These are phyloP conservation scores for Heteronetta atricapilla DNA, from an alignment of 2,113 vertebrate species.

Conservation along the genomic window DNA sequence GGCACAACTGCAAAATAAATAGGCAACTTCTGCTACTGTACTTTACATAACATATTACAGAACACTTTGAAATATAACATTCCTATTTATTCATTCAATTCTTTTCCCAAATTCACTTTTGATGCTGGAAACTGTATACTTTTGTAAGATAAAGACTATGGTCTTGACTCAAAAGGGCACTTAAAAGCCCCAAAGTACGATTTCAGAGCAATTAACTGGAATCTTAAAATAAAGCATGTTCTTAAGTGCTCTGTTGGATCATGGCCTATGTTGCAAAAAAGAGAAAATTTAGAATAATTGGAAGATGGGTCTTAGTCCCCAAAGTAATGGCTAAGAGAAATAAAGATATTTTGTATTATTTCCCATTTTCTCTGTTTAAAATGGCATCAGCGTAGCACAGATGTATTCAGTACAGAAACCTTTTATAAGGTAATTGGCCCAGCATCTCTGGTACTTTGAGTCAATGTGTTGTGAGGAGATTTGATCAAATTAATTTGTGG, in stretches of 20 bases:
- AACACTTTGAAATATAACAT: background rate
- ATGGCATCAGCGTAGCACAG: background rate
- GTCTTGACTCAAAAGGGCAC: background rate
- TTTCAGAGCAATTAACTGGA: background rate
- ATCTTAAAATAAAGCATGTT: slow-evolving; percentile 21
- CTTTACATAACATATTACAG: background rate
- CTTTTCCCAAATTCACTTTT: background rate
- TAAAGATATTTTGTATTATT: background rate
- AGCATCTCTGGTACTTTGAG: background rate
- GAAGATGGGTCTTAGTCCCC: background rate
- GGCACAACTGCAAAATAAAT: background rate
- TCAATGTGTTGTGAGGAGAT: background rate
- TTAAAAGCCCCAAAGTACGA: background rate
- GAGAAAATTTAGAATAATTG: background rate
- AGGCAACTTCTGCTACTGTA: background rate
- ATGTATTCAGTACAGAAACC: background rate
- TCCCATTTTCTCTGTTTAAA: background rate
- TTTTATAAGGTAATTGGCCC: background rate
- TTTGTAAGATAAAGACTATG: background rate
- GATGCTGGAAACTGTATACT: background rate
- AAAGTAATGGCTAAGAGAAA: background rate
- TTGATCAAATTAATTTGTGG: background rate
- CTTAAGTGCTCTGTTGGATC: background rate
- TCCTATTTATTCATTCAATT: background rate
- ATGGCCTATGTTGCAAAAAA: background rate